A percentile compares a stretch with the other conserved stretches of the same genome.
phyloP scores from a whole-genome alignment of 2,888 invertebrate genomes.

The Drosophila percnosoma region DNA sequence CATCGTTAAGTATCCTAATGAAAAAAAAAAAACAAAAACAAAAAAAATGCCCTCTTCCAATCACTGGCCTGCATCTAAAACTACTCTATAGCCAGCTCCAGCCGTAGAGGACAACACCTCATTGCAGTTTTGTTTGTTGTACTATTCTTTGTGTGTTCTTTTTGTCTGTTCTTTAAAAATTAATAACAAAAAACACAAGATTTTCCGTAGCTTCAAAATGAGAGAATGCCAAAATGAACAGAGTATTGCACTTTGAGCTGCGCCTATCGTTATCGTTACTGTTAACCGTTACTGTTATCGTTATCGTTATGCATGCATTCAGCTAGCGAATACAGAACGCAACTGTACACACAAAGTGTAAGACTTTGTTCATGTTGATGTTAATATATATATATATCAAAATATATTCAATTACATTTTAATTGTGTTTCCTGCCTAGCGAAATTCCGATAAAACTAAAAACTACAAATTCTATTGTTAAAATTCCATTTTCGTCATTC shows the following conservation, averaged over 20 bases:
- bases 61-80: slow-evolving; percentile 23
- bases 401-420: slow-evolving; percentile 7
- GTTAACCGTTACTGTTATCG: slow-evolving; percentile 38
- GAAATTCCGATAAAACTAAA: slow-evolving; percentile 1
- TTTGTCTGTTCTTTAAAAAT: slow-evolving; percentile 48
- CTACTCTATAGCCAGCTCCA: slow-evolving; percentile 27
- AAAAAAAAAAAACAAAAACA: neutral
- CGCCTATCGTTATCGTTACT: slow-evolving; percentile 42
- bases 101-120: slow-evolving; percentile 42
- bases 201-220: slow-evolving; percentile 36
- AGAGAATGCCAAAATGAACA: slow-evolving; percentile 42
- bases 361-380: slow-evolving; percentile 32
- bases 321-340: slow-evolving; percentile 34
- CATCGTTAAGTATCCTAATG: slow-evolving; percentile 37
- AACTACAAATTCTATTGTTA: slow-evolving; percentile 1
- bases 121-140: slow-evolving; percentile 61
- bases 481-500: slow-evolving; percentile 9
- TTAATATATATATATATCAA: neutral
- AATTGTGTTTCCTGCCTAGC: slow-evolving; percentile 31
- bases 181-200: slow-evolving; percentile 7
- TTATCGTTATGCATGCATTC: slow-evolving; percentile 46
- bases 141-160: slow-evolving; percentile 54
- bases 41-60: neutral
- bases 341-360: slow-evolving; percentile 43
- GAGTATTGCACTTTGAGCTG: slow-evolving; percentile 45